A percentile compares a stretch with the other conserved stretches of the same genome.
Evolutionary conservation across 2,797 vertebrate species (phyloP).

Genomic region (Prunella strophiata): DNA sequence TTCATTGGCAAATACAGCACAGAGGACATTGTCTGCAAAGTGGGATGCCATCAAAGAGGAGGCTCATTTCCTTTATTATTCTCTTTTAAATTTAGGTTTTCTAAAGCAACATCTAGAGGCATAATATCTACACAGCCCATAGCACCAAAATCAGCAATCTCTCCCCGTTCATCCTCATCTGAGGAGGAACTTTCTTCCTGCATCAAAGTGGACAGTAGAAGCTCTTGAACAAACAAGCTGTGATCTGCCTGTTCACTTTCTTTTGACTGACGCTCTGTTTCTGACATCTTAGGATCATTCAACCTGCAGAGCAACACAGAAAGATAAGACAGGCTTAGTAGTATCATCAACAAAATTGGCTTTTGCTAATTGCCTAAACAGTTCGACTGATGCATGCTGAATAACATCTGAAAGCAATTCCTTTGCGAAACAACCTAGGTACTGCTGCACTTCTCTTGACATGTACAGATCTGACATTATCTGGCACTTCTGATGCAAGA

Average conservation of each 20-base stretch:
- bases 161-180: conserved; percentile 93
- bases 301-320: conserved; percentile 77
- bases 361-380: conserved; percentile 67
- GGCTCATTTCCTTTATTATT: conserved; percentile 95
- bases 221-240: conserved; percentile 96
- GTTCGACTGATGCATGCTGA: background rate
- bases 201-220: conserved; percentile 94
- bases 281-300: conserved; percentile 96
- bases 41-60: conserved; percentile 99
- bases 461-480: background rate
- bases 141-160: conserved; percentile 97
- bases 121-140: conserved; percentile 99
- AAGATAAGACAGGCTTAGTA: conserved; percentile 27
- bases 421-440: background rate
- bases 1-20: conserved; percentile 99
- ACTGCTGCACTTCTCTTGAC: conserved; percentile 12
- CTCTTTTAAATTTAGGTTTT: conserved; percentile 98
- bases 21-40: conserved; percentile 98
- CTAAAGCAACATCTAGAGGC: conserved; percentile 99
- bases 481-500: background rate
- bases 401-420: background rate
- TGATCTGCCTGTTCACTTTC: conserved; percentile 92
- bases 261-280: conserved; percentile 91
- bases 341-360: background rate
- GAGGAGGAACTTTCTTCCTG: conserved; percentile 95